Evolutionary conservation across 2,888 invertebrate genomes (phyloP).

Genomic region (Antheraea assamensis): DNA sequence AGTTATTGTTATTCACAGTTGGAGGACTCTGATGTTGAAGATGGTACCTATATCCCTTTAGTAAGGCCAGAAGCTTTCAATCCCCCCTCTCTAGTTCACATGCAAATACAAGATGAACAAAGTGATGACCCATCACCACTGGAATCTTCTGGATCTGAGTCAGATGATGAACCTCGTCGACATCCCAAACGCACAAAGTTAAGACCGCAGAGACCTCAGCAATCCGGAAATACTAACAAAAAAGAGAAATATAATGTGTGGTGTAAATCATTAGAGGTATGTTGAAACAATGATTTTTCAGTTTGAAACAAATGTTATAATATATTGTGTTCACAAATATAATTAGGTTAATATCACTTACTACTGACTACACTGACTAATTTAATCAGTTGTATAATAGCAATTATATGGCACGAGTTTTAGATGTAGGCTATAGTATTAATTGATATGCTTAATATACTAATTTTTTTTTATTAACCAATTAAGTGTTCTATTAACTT

Average conservation of each 20-base stretch:
- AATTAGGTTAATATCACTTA: no score
- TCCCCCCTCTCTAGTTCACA: slow-evolving; percentile 73
- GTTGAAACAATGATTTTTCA: neutral
- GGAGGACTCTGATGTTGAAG: slow-evolving; percentile 78
- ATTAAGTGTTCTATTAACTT: no score
- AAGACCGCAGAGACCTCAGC: slow-evolving; percentile 56
- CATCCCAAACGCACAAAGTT: slow-evolving; percentile 80
- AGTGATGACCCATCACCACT: slow-evolving; percentile 81
- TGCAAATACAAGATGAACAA: slow-evolving; percentile 83
- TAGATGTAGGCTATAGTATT: no score
- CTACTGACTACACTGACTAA: no score
- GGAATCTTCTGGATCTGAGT: slow-evolving; percentile 80
- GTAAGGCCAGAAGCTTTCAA: slow-evolving; percentile 80
- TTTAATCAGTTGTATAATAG: no score
- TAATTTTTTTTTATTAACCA: no score
- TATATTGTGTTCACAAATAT: no score
- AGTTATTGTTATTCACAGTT: slow-evolving; percentile 54
- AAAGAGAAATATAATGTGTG: slow-evolving; percentile 91
- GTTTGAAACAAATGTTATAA: neutral
- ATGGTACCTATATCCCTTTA: slow-evolving; percentile 81
- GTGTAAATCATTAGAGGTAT: slow-evolving; percentile 82
- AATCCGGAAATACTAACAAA: slow-evolving; percentile 65
- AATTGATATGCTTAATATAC: no score
- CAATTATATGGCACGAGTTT: no score
- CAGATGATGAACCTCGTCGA: slow-evolving; percentile 81